A percentile compares a stretch with the other conserved stretches of the same genome.
phyloP scores from a whole-genome alignment of 2,797 vertebrate species.

The Hyperoplus lanceolatus region DNA sequence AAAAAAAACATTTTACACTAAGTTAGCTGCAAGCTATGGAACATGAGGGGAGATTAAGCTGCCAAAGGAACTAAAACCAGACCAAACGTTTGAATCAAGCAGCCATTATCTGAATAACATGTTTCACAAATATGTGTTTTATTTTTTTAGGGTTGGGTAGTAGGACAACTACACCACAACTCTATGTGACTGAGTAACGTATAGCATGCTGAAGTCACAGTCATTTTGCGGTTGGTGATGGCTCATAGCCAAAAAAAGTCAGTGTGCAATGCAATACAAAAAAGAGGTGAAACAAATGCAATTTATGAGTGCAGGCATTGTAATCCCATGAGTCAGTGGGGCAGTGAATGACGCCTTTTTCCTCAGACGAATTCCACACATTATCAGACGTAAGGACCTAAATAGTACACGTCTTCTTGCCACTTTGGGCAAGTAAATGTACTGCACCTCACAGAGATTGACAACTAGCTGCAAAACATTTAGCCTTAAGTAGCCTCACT shows the following conservation, averaged over 20 bases:
- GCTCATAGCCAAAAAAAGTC: not conserved
- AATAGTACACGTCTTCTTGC: not conserved
- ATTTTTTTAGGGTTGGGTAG: no score
- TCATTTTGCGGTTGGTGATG: not conserved
- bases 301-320: not conserved
- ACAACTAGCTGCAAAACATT: conserved; percentile 39
- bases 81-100: no score
- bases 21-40: no score
- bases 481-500: conserved; percentile 9
- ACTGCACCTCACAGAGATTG: conserved; percentile 19
- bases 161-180: no score
- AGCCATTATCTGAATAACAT: no score
- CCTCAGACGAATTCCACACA: not conserved
- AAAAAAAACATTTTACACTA: no score
- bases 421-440: conserved; percentile 3
- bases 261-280: not conserved
- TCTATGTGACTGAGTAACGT: not conserved
- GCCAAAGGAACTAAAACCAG: no score
- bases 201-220: not conserved
- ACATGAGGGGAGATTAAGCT: no score
- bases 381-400: no score
- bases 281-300: not conserved
- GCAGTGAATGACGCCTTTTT: not conserved
- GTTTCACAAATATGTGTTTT: no score
- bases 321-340: not conserved